phyloP scores from a whole-genome alignment of 1,140 invertebrate genomes.

The Pogonus chalceus region DNA sequence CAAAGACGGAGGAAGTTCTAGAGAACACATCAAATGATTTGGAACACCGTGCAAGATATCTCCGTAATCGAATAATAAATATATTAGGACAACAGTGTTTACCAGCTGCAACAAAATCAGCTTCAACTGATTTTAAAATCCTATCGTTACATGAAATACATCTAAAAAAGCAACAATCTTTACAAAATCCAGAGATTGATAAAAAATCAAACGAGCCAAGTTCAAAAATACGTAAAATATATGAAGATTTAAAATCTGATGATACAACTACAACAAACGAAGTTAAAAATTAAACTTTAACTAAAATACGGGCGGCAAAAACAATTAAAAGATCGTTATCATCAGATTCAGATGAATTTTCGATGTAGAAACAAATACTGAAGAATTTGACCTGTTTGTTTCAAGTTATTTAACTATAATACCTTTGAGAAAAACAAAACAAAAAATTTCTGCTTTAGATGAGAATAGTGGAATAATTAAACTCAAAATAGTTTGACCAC shows the following conservation, averaged over 20 bases:
- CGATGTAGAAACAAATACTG: not conserved
- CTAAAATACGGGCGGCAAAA: constrained; percentile 26
- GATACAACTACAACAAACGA: constrained; percentile 18
- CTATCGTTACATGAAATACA: constrained; percentile 15
- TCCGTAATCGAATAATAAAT: constrained; percentile 12
- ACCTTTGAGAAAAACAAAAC: not conserved
- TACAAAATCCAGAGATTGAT: not conserved
- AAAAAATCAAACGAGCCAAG: not conserved
- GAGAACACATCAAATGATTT: constrained; percentile 8
- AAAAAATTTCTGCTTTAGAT: not conserved
- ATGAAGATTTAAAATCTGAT: constrained; percentile 10
- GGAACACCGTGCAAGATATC: constrained; percentile 11
- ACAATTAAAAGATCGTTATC: not conserved
- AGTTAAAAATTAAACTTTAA: constrained; percentile 32
- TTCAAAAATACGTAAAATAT: constrained; percentile 7
- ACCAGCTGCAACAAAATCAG: not conserved
- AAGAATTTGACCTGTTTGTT: not conserved
- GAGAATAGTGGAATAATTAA: not conserved
- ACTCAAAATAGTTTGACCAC: not conserved
- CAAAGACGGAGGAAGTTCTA: constrained; percentile 20
- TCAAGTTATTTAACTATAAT: not conserved
- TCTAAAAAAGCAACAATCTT: constrained; percentile 12
- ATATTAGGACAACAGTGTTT: not conserved
- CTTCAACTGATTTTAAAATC: constrained; percentile 8
- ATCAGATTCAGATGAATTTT: not conserved